Conservation (phyloP, 2,797 vertebrate genomes). For the Phaenicophaeus curvirostris region DNA sequence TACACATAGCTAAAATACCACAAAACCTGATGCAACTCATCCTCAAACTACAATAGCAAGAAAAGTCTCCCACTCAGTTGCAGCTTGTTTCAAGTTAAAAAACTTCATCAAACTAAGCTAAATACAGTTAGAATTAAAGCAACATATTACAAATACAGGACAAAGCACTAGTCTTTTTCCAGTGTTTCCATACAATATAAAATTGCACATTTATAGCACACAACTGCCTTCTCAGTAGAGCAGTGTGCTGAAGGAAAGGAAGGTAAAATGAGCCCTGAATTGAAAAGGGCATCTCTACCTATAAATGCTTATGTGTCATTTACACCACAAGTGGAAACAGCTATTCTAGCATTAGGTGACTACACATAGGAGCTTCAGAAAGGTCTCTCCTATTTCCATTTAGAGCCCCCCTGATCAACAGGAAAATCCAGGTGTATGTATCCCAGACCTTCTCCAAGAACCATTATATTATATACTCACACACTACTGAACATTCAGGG, state of each 20-base stretch:
- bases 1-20: neutral
- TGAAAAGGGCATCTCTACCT: neutral
- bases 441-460: neutral
- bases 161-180: neutral
- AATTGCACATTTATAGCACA: neutral
- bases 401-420: neutral
- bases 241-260: neutral
- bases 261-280: neutral
- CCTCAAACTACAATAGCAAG: neutral
- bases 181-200: neutral
- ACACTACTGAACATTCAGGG: neutral
- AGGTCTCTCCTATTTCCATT: neutral
- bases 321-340: neutral
- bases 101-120: neutral
- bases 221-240: neutral
- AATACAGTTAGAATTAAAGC: neutral
- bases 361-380: neutral
- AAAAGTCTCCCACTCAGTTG: neutral
- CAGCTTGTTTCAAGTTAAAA: neutral
- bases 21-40: neutral
- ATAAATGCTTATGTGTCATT: neutral
- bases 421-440: neutral
- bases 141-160: neutral
- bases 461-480: neutral
- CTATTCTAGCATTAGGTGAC: neutral